Conservation (phyloP, 1,140 invertebrate species). For the Elymnias hypermnestra region DNA sequence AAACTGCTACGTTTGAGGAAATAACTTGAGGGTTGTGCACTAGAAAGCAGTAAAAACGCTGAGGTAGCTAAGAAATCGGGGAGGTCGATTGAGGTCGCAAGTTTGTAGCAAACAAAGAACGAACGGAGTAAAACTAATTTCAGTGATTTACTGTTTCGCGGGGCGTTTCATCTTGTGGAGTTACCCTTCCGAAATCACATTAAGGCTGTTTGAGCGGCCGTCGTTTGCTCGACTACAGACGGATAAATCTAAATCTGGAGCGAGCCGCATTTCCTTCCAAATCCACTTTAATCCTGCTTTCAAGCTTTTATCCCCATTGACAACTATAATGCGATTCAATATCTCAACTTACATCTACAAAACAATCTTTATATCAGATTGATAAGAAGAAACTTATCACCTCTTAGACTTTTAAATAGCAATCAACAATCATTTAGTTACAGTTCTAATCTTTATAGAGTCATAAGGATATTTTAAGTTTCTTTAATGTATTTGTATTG, state of each 20-base stretch:
- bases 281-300: conserved; percentile 41
- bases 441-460: no score
- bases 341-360: conserved; percentile 16
- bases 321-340: conserved; percentile 22
- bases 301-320: conserved; percentile 25
- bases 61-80: background rate
- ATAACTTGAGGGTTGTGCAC: conserved; percentile 5
- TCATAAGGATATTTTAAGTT: no score
- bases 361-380: background rate
- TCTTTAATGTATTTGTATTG: no score
- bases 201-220: conserved; percentile 41
- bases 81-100: conserved; percentile 5
- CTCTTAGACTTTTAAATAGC: no score
- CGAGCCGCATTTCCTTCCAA: conserved; percentile 28
- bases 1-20: conserved; percentile 1
- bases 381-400: background rate
- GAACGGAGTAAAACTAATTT: conserved; percentile 35
- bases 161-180: conserved; percentile 29
- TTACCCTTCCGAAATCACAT: conserved; percentile 44
- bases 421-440: no score
- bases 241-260: conserved; percentile 49
- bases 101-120: conserved; percentile 14
- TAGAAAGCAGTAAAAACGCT: conserved; percentile 7
- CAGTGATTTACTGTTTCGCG: conserved; percentile 36
- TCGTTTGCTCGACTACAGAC: conserved; percentile 35